Evolutionary conservation across 2,113 vertebrate species (phyloP).

Genomic region (Cavia porcellus): DNA sequence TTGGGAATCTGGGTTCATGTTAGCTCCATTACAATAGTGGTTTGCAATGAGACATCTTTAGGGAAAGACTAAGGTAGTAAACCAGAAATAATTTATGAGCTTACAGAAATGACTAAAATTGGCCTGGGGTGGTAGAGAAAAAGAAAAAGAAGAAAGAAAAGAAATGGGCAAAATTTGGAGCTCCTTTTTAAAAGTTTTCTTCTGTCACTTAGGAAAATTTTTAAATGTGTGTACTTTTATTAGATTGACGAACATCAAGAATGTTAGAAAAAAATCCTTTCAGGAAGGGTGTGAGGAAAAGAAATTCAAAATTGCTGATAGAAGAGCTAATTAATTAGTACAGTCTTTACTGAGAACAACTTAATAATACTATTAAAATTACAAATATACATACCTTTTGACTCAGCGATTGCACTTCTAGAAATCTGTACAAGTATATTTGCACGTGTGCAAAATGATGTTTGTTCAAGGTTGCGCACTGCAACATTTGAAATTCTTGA

Average conservation of each 20-base stretch:
- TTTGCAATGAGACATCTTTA: background rate
- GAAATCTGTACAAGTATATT: conserved; percentile 31
- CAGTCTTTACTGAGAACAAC: background rate
- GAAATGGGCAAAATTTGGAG: background rate
- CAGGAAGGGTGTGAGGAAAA: background rate
- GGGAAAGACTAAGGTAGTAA: background rate
- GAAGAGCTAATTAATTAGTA: background rate
- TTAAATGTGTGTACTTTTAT: conserved; percentile 40
- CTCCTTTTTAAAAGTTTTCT: conserved; percentile 54
- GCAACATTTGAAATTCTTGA: conserved; percentile 18
- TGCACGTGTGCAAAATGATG: background rate
- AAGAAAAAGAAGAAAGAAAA: background rate
- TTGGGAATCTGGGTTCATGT: background rate
- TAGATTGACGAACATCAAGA: conserved; percentile 42
- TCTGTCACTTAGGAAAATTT: conserved; percentile 50
- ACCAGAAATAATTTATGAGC: background rate
- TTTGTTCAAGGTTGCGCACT: background rate
- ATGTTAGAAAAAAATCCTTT: conserved; percentile 7
- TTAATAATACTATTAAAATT: conserved; percentile 6
- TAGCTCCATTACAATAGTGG: background rate
- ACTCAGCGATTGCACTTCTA: conserved; percentile 29
- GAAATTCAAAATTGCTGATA: background rate
- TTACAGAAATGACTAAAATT: conserved; percentile 21
- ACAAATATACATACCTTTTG: conserved; percentile 7
- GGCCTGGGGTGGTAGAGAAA: background rate